Evolutionary conservation across 2,797 vertebrate genomes (phyloP).

Genomic region (Diplodus sargus): DNA sequence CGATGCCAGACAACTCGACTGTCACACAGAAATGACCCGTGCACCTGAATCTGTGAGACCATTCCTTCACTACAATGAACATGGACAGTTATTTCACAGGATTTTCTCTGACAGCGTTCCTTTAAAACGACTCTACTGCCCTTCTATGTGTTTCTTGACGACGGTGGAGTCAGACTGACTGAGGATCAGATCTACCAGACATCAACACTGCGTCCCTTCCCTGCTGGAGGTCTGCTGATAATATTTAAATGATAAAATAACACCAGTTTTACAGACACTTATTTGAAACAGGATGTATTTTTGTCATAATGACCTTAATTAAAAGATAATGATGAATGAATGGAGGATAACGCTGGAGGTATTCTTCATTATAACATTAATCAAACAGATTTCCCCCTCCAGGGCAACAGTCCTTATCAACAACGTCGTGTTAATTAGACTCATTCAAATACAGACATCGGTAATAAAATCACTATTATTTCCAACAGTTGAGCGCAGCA

Average conservation of each 20-base stretch:
- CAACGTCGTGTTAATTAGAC: slow-evolving; percentile 23
- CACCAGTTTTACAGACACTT: neutral
- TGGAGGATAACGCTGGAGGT: neutral
- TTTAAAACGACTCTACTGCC: neutral
- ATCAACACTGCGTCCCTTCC: neutral
- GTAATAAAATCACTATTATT: neutral
- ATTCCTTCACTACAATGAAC: neutral
- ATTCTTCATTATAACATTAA: slow-evolving; percentile 42
- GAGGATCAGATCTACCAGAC: neutral
- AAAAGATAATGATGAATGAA: slow-evolving; percentile 20
- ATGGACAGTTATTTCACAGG: neutral
- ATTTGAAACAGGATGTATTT: slow-evolving; percentile 24
- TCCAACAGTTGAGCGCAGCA: slow-evolving; percentile 16
- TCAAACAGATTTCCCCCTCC: slow-evolving; percentile 28
- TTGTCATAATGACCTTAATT: slow-evolving; percentile 33
- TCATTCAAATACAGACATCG: slow-evolving; percentile 37
- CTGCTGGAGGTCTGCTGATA: slow-evolving; percentile 4
- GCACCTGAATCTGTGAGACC: neutral
- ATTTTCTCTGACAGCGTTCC: neutral
- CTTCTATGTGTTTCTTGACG: too few relatives aligned
- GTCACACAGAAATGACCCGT: slow-evolving; percentile 4
- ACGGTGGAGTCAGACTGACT: neutral
- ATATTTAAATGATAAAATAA: slow-evolving; percentile 8
- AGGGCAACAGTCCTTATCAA: slow-evolving; percentile 18
- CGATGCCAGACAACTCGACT: neutral